These are phyloP conservation scores for Delia radicum DNA, from an alignment of 1,140 invertebrate genomes.

Conservation along the genomic window DNA sequence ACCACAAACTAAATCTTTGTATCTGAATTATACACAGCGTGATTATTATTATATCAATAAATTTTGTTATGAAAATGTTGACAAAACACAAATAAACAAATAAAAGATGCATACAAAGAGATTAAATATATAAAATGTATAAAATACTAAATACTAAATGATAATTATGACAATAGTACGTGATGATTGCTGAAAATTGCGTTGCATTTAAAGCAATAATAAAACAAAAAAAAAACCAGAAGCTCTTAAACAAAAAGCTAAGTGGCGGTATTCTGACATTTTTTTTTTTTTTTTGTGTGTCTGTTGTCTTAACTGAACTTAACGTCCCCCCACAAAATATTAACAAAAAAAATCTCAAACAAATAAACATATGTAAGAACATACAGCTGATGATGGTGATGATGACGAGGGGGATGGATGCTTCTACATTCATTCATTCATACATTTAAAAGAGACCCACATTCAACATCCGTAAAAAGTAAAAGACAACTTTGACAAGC, in stretches of 20 bases:
- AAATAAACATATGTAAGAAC: neutral
- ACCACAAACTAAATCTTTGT: neutral
- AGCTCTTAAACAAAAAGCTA: constrained; percentile 13
- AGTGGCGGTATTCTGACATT: neutral
- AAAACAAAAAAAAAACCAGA: neutral
- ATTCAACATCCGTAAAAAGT: neutral
- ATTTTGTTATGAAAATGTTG: constrained; percentile 21
- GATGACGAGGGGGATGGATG: neutral
- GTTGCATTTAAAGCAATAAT: constrained; percentile 23
- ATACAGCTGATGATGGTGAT: neutral
- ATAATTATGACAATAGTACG: constrained; percentile 56
- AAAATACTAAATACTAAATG: constrained; percentile 35
- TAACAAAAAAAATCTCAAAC: neutral
- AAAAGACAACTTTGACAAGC: constrained; percentile 18
- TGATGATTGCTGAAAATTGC: constrained; percentile 51
- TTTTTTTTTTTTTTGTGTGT: constrained; percentile 6
- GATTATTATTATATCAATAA: constrained; percentile 7
- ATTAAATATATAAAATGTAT: constrained; percentile 35
- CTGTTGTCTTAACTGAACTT: no score
- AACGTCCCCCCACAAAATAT: neutral
- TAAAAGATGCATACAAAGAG: constrained; percentile 18
- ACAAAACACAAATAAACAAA: constrained; percentile 16
- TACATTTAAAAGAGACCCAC: no score
- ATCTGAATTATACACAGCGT: neutral
- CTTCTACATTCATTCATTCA: neutral